These are phyloP conservation scores for Calliphora vomitoria DNA, from an alignment of 2,888 invertebrate species.

Conservation along the genomic window DNA sequence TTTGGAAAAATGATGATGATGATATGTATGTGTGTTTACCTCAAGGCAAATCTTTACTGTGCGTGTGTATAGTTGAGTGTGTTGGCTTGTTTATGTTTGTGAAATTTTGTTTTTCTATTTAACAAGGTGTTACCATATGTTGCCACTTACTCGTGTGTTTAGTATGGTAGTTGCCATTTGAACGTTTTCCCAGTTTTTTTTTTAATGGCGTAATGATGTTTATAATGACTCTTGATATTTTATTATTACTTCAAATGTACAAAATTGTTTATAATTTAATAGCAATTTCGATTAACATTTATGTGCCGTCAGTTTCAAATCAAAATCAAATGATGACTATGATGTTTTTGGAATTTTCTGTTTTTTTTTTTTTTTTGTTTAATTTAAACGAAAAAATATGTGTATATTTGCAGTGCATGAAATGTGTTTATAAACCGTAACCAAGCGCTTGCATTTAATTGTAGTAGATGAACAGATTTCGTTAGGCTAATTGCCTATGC, in stretches of 20 bases:
- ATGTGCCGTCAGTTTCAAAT: slow-evolving; percentile 47
- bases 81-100: slow-evolving; percentile 56
- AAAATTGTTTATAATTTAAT: slow-evolving; percentile 55
- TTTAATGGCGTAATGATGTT: slow-evolving; percentile 66
- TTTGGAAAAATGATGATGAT: slow-evolving; percentile 34
- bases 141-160: slow-evolving; percentile 63
- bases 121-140: slow-evolving; percentile 73
- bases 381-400: background rate
- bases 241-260: slow-evolving; percentile 58
- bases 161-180: slow-evolving; percentile 61
- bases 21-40: slow-evolving; percentile 54
- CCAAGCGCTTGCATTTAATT: slow-evolving; percentile 47
- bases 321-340: slow-evolving; percentile 61
- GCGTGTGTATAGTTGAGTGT: slow-evolving; percentile 3
- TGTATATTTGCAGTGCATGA: slow-evolving; percentile 44
- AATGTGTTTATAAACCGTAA: slow-evolving; percentile 63
- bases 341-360: background rate
- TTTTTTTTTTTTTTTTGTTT: background rate
- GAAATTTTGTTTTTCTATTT: slow-evolving; percentile 48
- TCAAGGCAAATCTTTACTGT: slow-evolving; percentile 42
- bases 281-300: slow-evolving; percentile 60
- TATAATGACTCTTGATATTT: slow-evolving; percentile 73
- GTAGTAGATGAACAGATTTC: slow-evolving; percentile 32
- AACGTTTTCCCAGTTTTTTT: slow-evolving; percentile 27
- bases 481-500: slow-evolving; percentile 39